A percentile compares a stretch with the other conserved stretches of the same genome.
Evolutionary conservation across 2,888 invertebrate species (phyloP).

Genomic region (Tortricodes alternella): DNA sequence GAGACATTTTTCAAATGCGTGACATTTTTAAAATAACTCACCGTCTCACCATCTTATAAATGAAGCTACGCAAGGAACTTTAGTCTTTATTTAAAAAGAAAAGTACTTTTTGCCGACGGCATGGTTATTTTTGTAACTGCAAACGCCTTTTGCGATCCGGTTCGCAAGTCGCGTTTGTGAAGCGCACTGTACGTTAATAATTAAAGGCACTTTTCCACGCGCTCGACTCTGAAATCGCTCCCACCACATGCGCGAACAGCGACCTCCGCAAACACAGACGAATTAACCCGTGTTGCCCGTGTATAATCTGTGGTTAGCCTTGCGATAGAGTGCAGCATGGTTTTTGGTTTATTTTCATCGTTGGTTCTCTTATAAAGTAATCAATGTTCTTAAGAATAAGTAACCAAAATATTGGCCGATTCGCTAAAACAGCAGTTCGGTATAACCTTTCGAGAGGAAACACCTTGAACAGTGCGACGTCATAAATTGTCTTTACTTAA

Average conservation of each 20-base stretch:
- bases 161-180: constrained; percentile 50
- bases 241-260: background rate
- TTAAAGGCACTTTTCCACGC: constrained; percentile 69
- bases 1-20: constrained; percentile 12
- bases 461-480: too few relatives aligned
- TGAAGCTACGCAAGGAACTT: background rate
- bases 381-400: too few relatives aligned
- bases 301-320: background rate
- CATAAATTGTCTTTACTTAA: too few relatives aligned
- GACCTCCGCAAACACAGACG: background rate
- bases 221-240: constrained; percentile 17
- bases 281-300: background rate
- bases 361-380: too few relatives aligned
- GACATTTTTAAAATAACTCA: constrained; percentile 43
- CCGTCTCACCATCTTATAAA: background rate
- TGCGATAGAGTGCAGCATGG: background rate
- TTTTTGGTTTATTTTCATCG: background rate
- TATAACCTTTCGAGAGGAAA: too few relatives aligned
- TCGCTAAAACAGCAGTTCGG: too few relatives aligned
- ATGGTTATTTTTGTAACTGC: background rate
- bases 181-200: constrained; percentile 67
- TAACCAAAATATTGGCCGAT: too few relatives aligned
- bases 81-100: background rate
- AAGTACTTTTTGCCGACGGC: background rate
- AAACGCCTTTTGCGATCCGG: constrained; percentile 40